A percentile compares a stretch with the other conserved stretches of the same genome.
Evolutionary conservation across 2,113 vertebrate species (phyloP).

Genomic region (Pachypanchax playfairii): DNA sequence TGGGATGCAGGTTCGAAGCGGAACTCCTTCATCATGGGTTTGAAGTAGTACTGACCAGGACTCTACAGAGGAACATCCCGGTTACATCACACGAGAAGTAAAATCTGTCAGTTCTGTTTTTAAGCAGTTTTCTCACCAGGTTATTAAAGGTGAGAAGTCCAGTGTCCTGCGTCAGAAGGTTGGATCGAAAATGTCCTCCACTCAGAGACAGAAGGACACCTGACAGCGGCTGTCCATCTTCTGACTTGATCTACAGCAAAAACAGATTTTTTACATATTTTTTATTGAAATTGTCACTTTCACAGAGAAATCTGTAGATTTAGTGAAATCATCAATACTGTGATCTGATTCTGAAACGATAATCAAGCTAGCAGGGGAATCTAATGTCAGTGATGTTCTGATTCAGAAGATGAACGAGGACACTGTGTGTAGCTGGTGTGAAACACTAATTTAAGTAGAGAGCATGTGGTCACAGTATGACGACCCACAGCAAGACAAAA

Average conservation of each 20-base stretch:
- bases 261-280: neutral
- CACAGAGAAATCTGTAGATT: slow-evolving; percentile 1
- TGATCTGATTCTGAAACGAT: neutral
- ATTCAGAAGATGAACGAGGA: slow-evolving; percentile 17
- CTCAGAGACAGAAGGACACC: slow-evolving; percentile 97
- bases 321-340: neutral
- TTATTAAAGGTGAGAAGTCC: slow-evolving; percentile 94
- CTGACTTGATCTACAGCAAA: slow-evolving; percentile 86
- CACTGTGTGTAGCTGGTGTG: slow-evolving; percentile 1
- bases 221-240: slow-evolving; percentile 89
- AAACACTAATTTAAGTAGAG: slow-evolving; percentile 22
- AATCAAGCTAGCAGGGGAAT: slow-evolving; percentile 9
- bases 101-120: neutral
- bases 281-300: neutral
- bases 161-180: slow-evolving; percentile 93
- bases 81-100: neutral
- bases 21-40: slow-evolving; percentile 99
- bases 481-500: slow-evolving; percentile 9
- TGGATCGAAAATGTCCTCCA: slow-evolving; percentile 94
- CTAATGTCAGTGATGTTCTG: neutral
- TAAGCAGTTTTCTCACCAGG: slow-evolving; percentile 80
- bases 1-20: slow-evolving; percentile 96
- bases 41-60: slow-evolving; percentile 98
- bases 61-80: slow-evolving; percentile 78
- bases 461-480: slow-evolving; percentile 17